Conservation (phyloP, 2,888 invertebrate species). For the Arge pagana region DNA sequence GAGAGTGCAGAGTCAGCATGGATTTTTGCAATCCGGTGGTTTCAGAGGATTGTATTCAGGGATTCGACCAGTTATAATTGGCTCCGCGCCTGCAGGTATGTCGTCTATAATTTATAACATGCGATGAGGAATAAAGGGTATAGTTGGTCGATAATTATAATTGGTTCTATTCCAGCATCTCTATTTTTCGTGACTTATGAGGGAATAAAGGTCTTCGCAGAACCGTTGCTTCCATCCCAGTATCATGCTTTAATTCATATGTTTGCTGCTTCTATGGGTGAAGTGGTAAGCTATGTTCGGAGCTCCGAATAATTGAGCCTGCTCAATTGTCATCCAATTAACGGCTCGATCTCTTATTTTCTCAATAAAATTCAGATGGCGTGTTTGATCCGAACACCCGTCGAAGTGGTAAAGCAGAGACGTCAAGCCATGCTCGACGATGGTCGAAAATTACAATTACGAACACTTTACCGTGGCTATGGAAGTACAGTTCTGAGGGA, state of each 20-base stretch:
- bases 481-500: conserved; percentile 78
- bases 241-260: conserved; percentile 77
- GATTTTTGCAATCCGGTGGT: conserved; percentile 88
- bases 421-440: conserved; percentile 71
- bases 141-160: no score
- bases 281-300: conserved; percentile 71
- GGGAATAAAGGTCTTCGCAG: conserved; percentile 68
- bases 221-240: conserved; percentile 61
- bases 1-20: conserved; percentile 86
- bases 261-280: conserved; percentile 82
- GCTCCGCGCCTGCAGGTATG: conserved; percentile 80
- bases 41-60: conserved; percentile 83
- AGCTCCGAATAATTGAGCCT: no score
- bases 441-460: conserved; percentile 55
- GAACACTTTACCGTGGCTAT: conserved; percentile 74
- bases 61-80: conserved; percentile 76
- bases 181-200: conserved; percentile 92
- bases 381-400: conserved; percentile 90
- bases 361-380: conserved; percentile 68
- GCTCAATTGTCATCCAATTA: not conserved
- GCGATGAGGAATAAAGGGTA: no score
- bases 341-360: not conserved
- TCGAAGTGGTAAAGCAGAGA: conserved; percentile 95
- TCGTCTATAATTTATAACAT: not conserved
- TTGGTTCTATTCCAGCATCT: conserved; percentile 67